Base-by-base conservation (phyloP, 2,113 vertebrate species). In the Mesoclemmys tuberculata region DNA sequence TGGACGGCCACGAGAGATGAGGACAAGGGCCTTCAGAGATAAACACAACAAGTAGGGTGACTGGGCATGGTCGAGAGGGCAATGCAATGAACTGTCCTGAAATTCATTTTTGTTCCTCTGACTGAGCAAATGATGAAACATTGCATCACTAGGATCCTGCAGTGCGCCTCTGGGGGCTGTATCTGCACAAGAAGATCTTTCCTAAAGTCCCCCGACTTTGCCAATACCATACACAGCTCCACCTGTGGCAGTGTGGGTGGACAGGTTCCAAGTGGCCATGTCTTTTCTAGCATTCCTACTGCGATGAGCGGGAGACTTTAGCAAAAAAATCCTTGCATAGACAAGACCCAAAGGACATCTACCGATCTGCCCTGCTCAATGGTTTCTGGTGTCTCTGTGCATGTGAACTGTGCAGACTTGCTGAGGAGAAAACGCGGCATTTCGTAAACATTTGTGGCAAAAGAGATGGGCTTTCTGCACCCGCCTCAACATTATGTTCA, bases 401-500 rank as follows among this genome's bases (percentile, higher is more conserved):
- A 2, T 85, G 77, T 0, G 0, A 93, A 49, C 27, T 49, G 49
- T 3, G 2, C 85, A 71, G 90, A 41, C 81, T 84, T 90, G 89
- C 46, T 61, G 46, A 91, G 79, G 9, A 8, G 77, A 55, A 77
- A 94, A 88, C 78, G 41, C 38, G 48, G 41, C 1, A 2, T 89
- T 91, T 89, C 94, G 87, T 90, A 95, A 94, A 29, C 68, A 83
- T n/a, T 82, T 90, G 82, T 97, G 95, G 96, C 89, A 93, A 91
- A 22, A 2, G 27, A 49, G 52, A 77, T 31, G 48, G 84, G 46
- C 55, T 87, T 81, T 93, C 91, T 93, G 80, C 86, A 55, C 51
- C 82, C 41, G 31, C 80, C 85, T 95, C 95, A 97, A 96, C 96
- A 94, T 96, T 95, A 96, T 83, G 68, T 83, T 96, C 80, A 86